phyloP scores from a whole-genome alignment of 2,113 vertebrate species.

The Arizona elegans region DNA sequence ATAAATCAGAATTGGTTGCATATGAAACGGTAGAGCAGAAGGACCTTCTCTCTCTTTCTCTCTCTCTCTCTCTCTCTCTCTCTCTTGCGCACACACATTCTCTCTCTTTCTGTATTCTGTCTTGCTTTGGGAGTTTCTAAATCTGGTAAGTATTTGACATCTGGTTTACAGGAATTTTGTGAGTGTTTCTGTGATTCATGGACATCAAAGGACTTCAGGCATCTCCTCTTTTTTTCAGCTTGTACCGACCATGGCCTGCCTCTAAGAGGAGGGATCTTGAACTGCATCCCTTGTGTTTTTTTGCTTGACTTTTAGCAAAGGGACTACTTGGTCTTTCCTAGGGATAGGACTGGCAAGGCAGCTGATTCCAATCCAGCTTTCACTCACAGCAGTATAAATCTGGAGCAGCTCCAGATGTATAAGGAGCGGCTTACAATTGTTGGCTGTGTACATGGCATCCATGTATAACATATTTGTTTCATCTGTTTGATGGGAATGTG shows the following conservation, averaged over 20 bases:
- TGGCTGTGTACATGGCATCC: background rate
- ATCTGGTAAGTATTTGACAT: conserved; percentile 67
- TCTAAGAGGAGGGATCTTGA: conserved; percentile 52
- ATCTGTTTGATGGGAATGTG: background rate
- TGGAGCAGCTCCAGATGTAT: background rate
- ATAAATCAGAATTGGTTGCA: conserved; percentile 61
- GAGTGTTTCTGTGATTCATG: conserved; percentile 63
- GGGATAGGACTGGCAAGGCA: background rate
- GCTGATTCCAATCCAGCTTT: conserved; percentile 10
- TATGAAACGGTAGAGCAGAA: conserved; percentile 59
- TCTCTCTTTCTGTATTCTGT: conserved; percentile 34
- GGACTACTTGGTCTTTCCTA: conserved; percentile 19
- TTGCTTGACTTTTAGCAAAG: conserved; percentile 37
- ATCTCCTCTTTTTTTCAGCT: conserved; percentile 34
- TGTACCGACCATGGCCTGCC: conserved; percentile 25
- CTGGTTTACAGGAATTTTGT: conserved; percentile 66
- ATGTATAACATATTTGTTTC: background rate
- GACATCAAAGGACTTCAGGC: conserved; percentile 63
- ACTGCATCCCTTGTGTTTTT: conserved; percentile 18
- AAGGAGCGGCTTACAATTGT: background rate
- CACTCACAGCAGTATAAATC: background rate
- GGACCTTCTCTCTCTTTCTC: conserved; percentile 48
- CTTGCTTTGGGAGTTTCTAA: conserved; percentile 47
- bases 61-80: conserved; percentile 33
- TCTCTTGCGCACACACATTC: conserved; percentile 9